Base-by-base conservation (phyloP, 2,888 invertebrate genomes). In the Drosophila affinis region DNA sequence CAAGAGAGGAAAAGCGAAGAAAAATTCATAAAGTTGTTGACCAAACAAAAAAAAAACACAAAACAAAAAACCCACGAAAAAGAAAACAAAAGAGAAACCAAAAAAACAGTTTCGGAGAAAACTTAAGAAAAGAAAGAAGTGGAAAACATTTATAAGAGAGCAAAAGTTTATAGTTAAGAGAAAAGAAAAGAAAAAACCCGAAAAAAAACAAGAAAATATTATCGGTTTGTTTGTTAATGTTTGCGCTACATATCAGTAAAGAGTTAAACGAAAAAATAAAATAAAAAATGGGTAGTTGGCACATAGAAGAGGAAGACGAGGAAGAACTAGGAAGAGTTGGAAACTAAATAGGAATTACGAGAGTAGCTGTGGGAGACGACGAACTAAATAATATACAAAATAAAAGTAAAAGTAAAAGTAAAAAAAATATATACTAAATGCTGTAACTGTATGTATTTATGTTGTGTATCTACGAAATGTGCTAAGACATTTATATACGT, bases 211-310 rank as follows among this genome's bases (percentile, higher is more conserved):
- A 68, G 62, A 78, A 82, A 81, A 87, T 76, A 81, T 84, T 89
- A 90, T 90, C 88, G 87, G 88, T 91, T 91, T 91, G 91, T 91
- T 91, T 91, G 91, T 91, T 91, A 90, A 91, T 91, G 91, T 91
- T 91, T 91, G 91, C 91, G 90, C 91, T 90, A 91, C 91, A 91
- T 91, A 91, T 91, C 91, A 91, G 89, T 90, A 90, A 89, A 88
- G 86, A 90, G 83, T 86, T 88, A 89, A 67, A 39, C 3, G 1
- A 21, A 21, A 3, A 21, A 21, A 21, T 21, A n/a, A n/a, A n/a
- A n/a, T n/a, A 18, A 18, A 18, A n/a, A 39, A 39, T 72, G 76
- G 75, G 71, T 82, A 88, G 86, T 80, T 84, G 87, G 87, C 79
- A 83, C 77, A 73, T 82, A 79, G 71, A 83, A n/a, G 39, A 83